Evolutionary conservation across 2,888 invertebrate species (phyloP).

Genomic region (Metalampra italica): DNA sequence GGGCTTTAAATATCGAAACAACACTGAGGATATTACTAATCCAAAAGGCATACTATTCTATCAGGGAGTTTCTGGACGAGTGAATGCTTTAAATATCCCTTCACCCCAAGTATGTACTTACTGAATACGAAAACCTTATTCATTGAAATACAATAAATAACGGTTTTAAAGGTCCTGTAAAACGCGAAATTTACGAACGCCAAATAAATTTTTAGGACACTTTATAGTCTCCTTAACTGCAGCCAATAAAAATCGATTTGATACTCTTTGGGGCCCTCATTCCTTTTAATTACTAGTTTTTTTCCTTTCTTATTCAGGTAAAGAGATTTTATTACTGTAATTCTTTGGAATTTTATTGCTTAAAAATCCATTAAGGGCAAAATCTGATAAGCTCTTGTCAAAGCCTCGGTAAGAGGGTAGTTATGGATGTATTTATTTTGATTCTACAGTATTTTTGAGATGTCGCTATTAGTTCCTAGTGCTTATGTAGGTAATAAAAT

Average conservation of each 20-base stretch:
- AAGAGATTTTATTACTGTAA: constrained; percentile 23
- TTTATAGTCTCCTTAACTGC: constrained; percentile 26
- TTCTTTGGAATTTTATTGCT: constrained; percentile 15
- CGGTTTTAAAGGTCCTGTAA: constrained; percentile 6
- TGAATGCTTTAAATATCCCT: no score
- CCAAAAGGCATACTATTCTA: no score
- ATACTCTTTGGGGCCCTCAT: constrained; percentile 22
- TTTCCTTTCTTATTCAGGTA: constrained; percentile 45
- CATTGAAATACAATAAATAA: constrained; percentile 1
- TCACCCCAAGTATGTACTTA: no score
- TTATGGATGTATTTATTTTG: constrained; percentile 12
- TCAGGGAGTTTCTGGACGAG: no score
- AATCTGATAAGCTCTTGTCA: constrained; percentile 19
- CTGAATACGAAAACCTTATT: neutral
- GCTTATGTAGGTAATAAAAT: neutral
- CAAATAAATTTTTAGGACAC: constrained; percentile 31
- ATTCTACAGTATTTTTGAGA: constrained; percentile 6
- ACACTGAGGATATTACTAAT: no score
- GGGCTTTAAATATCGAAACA: no score
- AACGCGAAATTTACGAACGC: constrained; percentile 22
- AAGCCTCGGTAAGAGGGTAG: constrained; percentile 14
- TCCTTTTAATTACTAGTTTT: constrained; percentile 36
- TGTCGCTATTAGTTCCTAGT: neutral
- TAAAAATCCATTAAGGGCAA: constrained; percentile 17
- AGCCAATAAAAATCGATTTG: constrained; percentile 30